Percentiles rank a stretch among this genome's conserved stretches.
Conservation (phyloP, 2,888 invertebrate species). For the Andricus quercusramuli region DNA sequence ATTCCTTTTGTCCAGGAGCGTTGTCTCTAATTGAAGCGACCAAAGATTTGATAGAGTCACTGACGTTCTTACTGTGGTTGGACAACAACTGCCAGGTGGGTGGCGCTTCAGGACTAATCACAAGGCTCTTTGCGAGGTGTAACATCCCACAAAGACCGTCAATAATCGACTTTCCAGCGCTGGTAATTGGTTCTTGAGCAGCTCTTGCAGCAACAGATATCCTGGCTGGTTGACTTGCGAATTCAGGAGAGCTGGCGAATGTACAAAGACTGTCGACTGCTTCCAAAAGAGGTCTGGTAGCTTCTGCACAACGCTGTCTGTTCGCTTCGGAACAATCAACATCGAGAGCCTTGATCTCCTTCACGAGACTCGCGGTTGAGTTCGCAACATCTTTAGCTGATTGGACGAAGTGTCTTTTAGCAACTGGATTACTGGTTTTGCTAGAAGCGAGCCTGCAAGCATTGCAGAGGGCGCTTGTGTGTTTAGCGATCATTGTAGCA, state of each 20-base stretch:
- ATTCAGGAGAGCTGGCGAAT: constrained; percentile 94
- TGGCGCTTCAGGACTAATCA: constrained; percentile 93
- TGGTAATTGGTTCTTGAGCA: constrained; percentile 93
- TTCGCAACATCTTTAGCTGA: constrained; percentile 98
- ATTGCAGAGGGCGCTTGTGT: constrained; percentile 97
- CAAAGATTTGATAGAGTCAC: constrained; percentile 96
- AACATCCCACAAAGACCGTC: constrained; percentile 95
- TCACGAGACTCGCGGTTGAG: constrained; percentile 95
- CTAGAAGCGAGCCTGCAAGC: constrained; percentile 96
- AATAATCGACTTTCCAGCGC: constrained; percentile 88
- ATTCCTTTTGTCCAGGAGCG: constrained; percentile 97
- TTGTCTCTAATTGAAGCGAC: constrained; percentile 96
- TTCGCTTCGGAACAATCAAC: constrained; percentile 90
- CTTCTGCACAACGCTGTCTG: constrained; percentile 85
- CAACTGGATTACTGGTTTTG: constrained; percentile 92
- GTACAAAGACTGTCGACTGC: constrained; percentile 95
- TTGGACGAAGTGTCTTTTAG: constrained; percentile 97
- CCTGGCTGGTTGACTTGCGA: constrained; percentile 94
- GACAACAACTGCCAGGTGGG: constrained; percentile 97
- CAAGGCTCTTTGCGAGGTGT: constrained; percentile 92
- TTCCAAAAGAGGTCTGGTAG: constrained; percentile 91
- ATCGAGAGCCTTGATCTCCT: constrained; percentile 95
- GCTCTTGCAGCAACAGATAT: constrained; percentile 91
- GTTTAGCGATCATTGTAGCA: constrained; percentile 96
- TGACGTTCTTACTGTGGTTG: constrained; percentile 95